Percentiles rank a stretch among this genome's conserved stretches.
phyloP scores from a whole-genome alignment of 2,113 vertebrate genomes.

The Eurypyga helias region DNA sequence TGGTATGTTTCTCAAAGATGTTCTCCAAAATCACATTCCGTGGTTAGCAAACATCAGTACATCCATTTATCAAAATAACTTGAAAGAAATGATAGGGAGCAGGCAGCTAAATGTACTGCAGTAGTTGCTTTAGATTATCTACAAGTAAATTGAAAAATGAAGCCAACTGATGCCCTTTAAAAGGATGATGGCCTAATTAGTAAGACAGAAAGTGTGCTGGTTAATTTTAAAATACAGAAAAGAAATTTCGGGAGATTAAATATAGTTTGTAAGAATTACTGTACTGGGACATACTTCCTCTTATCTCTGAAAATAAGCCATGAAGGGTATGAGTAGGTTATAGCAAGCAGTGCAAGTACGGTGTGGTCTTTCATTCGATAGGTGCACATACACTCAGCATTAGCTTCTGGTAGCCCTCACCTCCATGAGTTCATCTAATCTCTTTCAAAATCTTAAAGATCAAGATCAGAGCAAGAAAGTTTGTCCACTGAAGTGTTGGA shows the following conservation, averaged over 20 bases:
- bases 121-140: not conserved
- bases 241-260: conserved; percentile 2
- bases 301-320: conserved; percentile 6
- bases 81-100: not conserved
- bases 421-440: not conserved
- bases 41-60: not conserved
- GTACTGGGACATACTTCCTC: not conserved
- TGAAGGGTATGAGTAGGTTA: not conserved
- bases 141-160: not conserved
- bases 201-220: conserved; percentile 19
- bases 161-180: not conserved
- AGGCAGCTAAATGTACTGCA: not conserved
- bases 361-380: not conserved
- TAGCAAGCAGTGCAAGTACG: not conserved
- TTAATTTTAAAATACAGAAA: conserved; percentile 15
- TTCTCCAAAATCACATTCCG: not conserved
- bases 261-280: conserved; percentile 2
- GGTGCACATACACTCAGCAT: accelerated
- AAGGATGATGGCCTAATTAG: not conserved
- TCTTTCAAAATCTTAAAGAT: not conserved
- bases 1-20: not conserved
- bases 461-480: not conserved
- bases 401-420: not conserved
- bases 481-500: not conserved
- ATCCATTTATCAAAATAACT: not conserved